phyloP scores from a whole-genome alignment of 2,113 vertebrate genomes.

The Trinectes maculatus region DNA sequence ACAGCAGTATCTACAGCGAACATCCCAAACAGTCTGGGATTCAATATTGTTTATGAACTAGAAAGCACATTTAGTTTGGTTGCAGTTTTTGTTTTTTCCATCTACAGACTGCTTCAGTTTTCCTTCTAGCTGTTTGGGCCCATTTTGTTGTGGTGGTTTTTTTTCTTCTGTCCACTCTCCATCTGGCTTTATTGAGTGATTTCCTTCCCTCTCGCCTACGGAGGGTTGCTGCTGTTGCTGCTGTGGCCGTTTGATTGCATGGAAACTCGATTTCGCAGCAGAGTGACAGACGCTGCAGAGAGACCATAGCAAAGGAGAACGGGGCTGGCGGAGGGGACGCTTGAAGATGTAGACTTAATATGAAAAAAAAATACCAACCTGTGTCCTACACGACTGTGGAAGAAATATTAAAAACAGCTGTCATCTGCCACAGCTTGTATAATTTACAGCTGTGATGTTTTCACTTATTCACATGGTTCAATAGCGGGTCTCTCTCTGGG shows the following conservation, averaged over 20 bases:
- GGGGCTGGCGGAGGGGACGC: not conserved
- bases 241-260: slow-evolving; percentile 64
- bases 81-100: not conserved
- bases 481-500: no score
- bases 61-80: slow-evolving; percentile 29
- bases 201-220: slow-evolving; percentile 62
- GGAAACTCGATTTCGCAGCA: slow-evolving; percentile 80
- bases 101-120: slow-evolving; percentile 41
- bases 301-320: slow-evolving; percentile 16
- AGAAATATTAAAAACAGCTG: not conserved
- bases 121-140: slow-evolving; percentile 42
- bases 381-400: slow-evolving; percentile 1
- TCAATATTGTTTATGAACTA: slow-evolving; percentile 52
- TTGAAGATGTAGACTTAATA: slow-evolving; percentile 6
- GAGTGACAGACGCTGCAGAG: slow-evolving; percentile 76
- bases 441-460: not conserved
- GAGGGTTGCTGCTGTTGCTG: slow-evolving; percentile 32
- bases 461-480: not conserved
- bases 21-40: slow-evolving; percentile 9
- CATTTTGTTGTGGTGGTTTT: slow-evolving; percentile 8
- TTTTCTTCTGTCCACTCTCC: slow-evolving; percentile 32
- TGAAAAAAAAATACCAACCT: not conserved
- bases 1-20: slow-evolving; percentile 1
- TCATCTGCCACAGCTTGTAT: no score
- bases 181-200: slow-evolving; percentile 74